Conservation (phyloP, 2,797 vertebrate genomes). For the Chelmon rostratus region DNA sequence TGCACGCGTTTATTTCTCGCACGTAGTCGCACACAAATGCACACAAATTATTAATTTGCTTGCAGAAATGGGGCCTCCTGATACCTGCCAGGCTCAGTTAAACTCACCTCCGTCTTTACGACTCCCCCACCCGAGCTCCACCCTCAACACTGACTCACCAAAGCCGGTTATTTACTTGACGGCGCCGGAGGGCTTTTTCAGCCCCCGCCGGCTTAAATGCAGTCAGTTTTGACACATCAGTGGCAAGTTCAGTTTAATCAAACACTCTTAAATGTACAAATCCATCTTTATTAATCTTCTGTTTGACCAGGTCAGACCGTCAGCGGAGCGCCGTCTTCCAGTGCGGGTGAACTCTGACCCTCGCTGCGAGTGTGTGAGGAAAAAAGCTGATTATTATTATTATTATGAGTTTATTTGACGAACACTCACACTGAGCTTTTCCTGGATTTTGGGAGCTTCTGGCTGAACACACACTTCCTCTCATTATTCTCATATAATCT, state of each 20-base stretch:
- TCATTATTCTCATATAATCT: neutral
- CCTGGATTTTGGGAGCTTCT: neutral
- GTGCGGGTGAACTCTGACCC: neutral
- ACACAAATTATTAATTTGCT: neutral
- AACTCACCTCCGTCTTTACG: conserved; percentile 25
- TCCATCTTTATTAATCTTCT: conserved; percentile 1
- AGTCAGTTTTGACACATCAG: conserved; percentile 1
- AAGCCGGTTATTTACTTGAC: conserved; percentile 13
- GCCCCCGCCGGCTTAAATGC: conserved; percentile 1
- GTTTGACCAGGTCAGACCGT: conserved; percentile 14
- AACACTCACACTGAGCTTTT: neutral
- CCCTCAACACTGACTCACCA: neutral
- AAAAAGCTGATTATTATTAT: neutral
- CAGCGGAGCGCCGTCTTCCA: neutral
- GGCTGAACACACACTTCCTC: neutral
- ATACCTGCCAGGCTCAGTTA: conserved; percentile 9
- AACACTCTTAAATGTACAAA: conserved; percentile 29
- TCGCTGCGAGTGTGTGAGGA: neutral
- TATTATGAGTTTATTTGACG: neutral
- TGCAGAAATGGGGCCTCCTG: neutral
- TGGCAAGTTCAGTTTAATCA: conserved; percentile 23
- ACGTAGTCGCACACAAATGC: neutral
- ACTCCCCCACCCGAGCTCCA: neutral
- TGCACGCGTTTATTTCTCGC: neutral
- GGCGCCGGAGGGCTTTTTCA: conserved; percentile 15